phyloP scores from a whole-genome alignment of 2,113 vertebrate species.

The Cyrtonyx montezumae region DNA sequence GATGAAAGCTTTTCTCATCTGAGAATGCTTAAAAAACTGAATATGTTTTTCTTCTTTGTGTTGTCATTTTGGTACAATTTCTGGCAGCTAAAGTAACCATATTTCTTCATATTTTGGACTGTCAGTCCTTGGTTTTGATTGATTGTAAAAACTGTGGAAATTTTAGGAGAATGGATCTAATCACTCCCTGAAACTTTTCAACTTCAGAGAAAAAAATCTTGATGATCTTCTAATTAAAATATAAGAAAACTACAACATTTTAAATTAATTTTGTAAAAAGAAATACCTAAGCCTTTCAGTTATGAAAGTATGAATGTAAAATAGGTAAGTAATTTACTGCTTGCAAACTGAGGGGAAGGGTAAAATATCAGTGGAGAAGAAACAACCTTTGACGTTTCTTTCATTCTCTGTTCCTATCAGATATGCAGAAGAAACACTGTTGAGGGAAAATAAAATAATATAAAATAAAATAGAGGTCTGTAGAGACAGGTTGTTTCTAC shows the following conservation, averaged over 20 bases:
- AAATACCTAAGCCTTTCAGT: not conserved
- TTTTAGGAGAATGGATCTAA: constrained; percentile 27
- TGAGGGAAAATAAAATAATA: no score
- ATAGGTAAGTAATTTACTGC: not conserved
- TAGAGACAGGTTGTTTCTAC: not conserved
- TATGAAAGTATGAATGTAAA: not conserved
- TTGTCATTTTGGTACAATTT: constrained; percentile 54
- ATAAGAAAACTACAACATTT: not conserved
- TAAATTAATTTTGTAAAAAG: not conserved
- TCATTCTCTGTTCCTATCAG: not conserved
- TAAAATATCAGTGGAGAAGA: not conserved
- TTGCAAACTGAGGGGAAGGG: not conserved
- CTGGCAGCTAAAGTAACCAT: constrained; percentile 50
- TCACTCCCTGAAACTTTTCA: constrained; percentile 26
- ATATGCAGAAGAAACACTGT: fast-evolving
- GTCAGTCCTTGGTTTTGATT: constrained; percentile 25
- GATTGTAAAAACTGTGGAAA: constrained; percentile 50
- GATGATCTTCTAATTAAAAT: constrained; percentile 27
- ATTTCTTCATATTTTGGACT: constrained; percentile 52
- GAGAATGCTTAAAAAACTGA: not conserved
- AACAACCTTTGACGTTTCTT: not conserved
- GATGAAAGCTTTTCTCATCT: not conserved
- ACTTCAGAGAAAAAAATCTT: not conserved
- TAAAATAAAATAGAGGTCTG: not conserved
- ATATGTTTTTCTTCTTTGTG: not conserved